Evolutionary conservation across 2,888 invertebrate species (phyloP), one percentile per base, ranked within the genome.

Genomic region (Hemistola chrysoprasaria): DNA sequence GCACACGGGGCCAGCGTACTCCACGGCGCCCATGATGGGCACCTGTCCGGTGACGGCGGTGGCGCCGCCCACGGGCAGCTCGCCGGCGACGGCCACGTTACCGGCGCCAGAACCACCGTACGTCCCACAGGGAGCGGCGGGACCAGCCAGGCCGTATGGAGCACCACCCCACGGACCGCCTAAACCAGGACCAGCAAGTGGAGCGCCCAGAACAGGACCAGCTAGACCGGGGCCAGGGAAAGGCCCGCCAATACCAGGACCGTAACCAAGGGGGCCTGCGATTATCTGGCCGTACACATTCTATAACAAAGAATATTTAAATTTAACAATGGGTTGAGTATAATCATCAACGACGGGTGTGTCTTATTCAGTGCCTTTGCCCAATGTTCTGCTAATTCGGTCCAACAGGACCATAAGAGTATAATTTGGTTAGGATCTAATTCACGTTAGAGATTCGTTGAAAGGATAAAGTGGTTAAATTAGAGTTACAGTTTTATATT

Each of bases 231-330:
- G 36, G 10, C 50, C 42, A 23, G 53, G 49, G 22, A 54, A 40
- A 40, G 66, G 65, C 6, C 72, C 72, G 2, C 56, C 51, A 2
- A 62, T 59, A 32, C 48, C 20, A 10, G 37, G 63, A 16, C 66
- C 65, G 49, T 65, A 67, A 0, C 53, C 43, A 6, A 42, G 29
- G 26, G 9, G 33, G 8, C 22, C 11, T 1, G 38, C 38, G 16
- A 34, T 28, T 27, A 28, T 38, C 2, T 38, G 24, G 11, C 43
- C 34, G 22, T 30, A 34, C n/a, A 33, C 34, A 26, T 29, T 26
- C 43, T 43, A 20, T 3, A 38, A 34, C 2, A 26, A 21, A 16
- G 24, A 2, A 16, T 4, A 8, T 3, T 6, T 26, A 20, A 16
- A 16, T 3, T 16, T 16, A 16, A 4, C 2, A 3, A 3, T 16